Base-by-base conservation (phyloP, 2,797 vertebrate species). In the Sciaenops ocellatus region DNA sequence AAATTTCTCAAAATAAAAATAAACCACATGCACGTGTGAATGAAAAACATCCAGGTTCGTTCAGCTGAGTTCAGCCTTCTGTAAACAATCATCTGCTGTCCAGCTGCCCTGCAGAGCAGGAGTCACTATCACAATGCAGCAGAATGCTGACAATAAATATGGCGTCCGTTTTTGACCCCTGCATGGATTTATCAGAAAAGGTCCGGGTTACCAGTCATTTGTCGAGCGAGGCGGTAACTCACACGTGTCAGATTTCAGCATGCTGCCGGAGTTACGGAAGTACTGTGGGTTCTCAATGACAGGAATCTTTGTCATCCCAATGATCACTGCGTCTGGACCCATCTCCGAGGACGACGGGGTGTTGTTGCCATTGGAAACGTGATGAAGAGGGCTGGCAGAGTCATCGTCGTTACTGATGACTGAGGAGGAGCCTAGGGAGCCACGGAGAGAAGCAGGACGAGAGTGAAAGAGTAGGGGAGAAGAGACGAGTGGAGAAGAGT, bases 221-320 rank as follows among this genome's bases (percentile, higher is more conserved):
- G 79, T 28, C 5, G 66, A 78, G 60, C 15, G 18, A 65, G 61
- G 74, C 76, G 62, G 87, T 92, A 96, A 99, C 98, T 99, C 96
- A 99, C 98, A 97, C 76, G 97, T 99, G 93, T 99, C 97, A 47
- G 97, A 95, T 95, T 99, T 99, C 93, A 99, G 96, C 84, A 99
- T 95, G 89, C 96, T 97, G 91, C 97, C 96, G 24, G 97, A 97
- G 93, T 98, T 98, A 82, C 98, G 97, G 94, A 99, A 99, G 93
- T 99, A 99, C 92, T 99, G 98, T 0, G 97, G 98, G 94, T 99
- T 99, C 96, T 99, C 98, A 30, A 99, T 99, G 90, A 99, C 97
- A 2, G 98, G 98, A 89, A 99, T 99, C 96, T 99, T 99, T 51
- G 97, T 99, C 98, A 99, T 99, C 80, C 98, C 98, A 79, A 99